Conservation (phyloP, 2,888 invertebrate species). For the Bedellia somnulentella region DNA sequence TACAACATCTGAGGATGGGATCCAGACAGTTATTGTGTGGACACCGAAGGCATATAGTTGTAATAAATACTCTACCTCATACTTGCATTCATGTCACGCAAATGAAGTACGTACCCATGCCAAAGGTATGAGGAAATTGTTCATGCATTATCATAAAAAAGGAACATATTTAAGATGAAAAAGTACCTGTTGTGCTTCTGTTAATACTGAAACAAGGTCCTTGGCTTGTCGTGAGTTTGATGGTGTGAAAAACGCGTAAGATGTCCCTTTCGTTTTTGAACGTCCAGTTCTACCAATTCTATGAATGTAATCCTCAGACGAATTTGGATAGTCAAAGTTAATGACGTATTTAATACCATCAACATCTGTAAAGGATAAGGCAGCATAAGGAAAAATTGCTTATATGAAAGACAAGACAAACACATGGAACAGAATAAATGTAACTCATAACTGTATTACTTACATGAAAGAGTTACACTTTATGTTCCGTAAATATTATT, state of each 20-base stretch:
- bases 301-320: conserved; percentile 94
- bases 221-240: conserved; percentile 85
- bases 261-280: conserved; percentile 84
- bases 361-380: conserved; percentile 71
- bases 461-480: conserved; percentile 55
- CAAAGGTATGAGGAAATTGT: conserved; percentile 68
- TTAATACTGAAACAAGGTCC: conserved; percentile 84
- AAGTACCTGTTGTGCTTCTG: conserved; percentile 83
- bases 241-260: conserved; percentile 93
- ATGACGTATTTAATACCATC: conserved; percentile 95
- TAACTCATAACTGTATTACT: conserved; percentile 44
- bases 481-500: conserved; percentile 28
- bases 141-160: too few species aligned
- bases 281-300: conserved; percentile 93
- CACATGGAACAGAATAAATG: too few species aligned
- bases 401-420: background rate
- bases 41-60: conserved; percentile 81
- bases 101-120: conserved; percentile 69
- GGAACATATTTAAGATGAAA: background rate
- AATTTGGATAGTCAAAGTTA: conserved; percentile 95
- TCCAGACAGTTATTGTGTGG: conserved; percentile 70
- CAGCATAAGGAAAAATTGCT: too few species aligned
- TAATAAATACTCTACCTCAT: conserved; percentile 67
- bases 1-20: conserved; percentile 74
- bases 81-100: conserved; percentile 75